Evolutionary conservation across 2,888 invertebrate genomes (phyloP).

Genomic region (Cataglyphis albicans): DNA sequence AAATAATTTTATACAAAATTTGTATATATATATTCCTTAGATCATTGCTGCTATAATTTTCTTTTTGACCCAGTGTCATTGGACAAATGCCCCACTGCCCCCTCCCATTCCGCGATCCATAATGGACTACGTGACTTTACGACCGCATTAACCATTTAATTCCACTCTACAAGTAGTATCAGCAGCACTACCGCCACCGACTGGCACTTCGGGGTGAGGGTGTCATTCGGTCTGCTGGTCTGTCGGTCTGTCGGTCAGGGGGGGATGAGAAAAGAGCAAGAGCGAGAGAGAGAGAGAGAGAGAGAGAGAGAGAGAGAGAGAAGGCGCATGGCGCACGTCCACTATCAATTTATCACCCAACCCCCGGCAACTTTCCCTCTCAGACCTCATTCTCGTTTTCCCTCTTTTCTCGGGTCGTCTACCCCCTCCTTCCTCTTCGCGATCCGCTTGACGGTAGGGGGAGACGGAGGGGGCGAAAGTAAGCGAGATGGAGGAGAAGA

Average conservation of each 20-base stretch:
- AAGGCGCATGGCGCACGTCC: conserved; percentile 83
- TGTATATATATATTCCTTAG: not conserved
- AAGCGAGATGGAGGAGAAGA: conserved; percentile 51
- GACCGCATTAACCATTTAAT: conserved; percentile 69
- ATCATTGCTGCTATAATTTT: not conserved
- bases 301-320: conserved; percentile 39
- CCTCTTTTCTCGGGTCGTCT: conserved; percentile 76
- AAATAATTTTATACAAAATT: not conserved
- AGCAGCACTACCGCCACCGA: conserved; percentile 63
- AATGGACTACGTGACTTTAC: conserved; percentile 63
- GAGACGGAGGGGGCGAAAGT: conserved; percentile 52
- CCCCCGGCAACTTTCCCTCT: conserved; percentile 79
- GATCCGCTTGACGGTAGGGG: conserved; percentile 51
- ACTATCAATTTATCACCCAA: conserved; percentile 85
- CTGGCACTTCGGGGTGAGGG: conserved; percentile 72
- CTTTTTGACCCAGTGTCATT: not conserved
- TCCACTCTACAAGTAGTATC: conserved; percentile 69
- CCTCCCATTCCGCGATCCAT: conserved; percentile 19
- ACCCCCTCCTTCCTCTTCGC: conserved; percentile 63
- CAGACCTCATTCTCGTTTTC: conserved; percentile 76
- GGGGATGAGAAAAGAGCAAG: not conserved
- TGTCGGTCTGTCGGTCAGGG: conserved; percentile 72
- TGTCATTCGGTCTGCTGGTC: conserved; percentile 76
- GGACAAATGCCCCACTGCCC: not conserved
- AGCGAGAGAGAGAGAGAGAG: conserved; percentile 35